phyloP scores from a whole-genome alignment of 2,888 invertebrate genomes.

The Timandra comae region DNA sequence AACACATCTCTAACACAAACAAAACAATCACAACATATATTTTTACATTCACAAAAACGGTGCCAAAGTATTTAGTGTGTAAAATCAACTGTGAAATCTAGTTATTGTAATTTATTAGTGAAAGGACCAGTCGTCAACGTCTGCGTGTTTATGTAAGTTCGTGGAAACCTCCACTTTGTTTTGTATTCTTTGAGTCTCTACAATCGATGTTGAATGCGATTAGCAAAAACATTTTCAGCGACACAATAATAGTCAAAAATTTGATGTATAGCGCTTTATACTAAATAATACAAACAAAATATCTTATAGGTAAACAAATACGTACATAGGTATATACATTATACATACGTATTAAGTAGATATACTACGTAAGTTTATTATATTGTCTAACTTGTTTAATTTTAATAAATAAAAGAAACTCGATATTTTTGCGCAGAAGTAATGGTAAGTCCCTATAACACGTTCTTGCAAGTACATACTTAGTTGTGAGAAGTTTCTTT shows the following conservation, averaged over 20 bases:
- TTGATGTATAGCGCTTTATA: background rate
- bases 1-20: constrained; percentile 7
- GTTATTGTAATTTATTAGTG: constrained; percentile 29
- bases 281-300: background rate
- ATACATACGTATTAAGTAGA: background rate
- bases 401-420: too few relatives aligned
- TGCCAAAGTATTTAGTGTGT: constrained; percentile 44
- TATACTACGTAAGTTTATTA: too few relatives aligned
- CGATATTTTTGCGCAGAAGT: too few relatives aligned
- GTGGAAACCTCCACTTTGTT: constrained; percentile 35
- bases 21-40: too few relatives aligned
- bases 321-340: background rate
- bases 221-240: background rate
- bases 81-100: constrained; percentile 33
- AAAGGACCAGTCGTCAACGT: constrained; percentile 35
- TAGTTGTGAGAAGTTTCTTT: too few relatives aligned
- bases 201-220: background rate
- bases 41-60: constrained; percentile 30
- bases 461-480: too few relatives aligned
- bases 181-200: constrained; percentile 21
- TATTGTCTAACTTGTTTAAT: too few relatives aligned
- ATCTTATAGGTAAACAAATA: background rate
- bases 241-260: too few relatives aligned
- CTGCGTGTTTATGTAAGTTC: constrained; percentile 53
- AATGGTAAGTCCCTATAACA: too few relatives aligned